Evolutionary conservation across 92 coral and sea anemone species (phyloP).

Genomic region (Siderastrea siderea): DNA sequence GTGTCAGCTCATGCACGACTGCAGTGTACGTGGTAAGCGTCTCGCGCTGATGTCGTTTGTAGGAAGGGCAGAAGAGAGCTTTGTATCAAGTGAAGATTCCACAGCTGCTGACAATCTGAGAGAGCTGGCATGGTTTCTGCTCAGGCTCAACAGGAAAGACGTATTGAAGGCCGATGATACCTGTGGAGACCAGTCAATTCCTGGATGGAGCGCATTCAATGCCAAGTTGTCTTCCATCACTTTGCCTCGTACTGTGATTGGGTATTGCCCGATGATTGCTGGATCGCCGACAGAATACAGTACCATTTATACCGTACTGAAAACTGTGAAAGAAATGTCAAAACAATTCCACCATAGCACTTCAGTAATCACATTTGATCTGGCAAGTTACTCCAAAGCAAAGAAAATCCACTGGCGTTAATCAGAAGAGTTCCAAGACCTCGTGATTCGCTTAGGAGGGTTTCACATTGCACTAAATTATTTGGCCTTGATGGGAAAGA

Average conservation of each 20-base stretch:
- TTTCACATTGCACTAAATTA: slow-evolving; percentile 69
- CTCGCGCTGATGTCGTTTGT: slow-evolving; percentile 43
- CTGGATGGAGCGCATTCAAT: slow-evolving; percentile 78
- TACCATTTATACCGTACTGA: slow-evolving; percentile 70
- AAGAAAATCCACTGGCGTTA: slow-evolving; percentile 69
- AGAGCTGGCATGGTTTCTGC: slow-evolving; percentile 58
- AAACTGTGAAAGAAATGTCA: slow-evolving; percentile 10
- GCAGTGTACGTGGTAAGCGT: slow-evolving; percentile 66
- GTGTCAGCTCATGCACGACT: slow-evolving; percentile 32
- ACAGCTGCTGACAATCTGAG: slow-evolving; percentile 3
- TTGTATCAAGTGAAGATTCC: not conserved
- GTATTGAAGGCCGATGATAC: slow-evolving; percentile 19
- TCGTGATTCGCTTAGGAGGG: slow-evolving; percentile 68
- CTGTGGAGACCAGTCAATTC: slow-evolving; percentile 38
- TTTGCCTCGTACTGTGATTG: slow-evolving; percentile 62
- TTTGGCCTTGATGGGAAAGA: slow-evolving; percentile 69
- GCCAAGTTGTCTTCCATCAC: slow-evolving; percentile 40
- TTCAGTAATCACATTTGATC: slow-evolving; percentile 63
- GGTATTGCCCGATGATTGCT: slow-evolving; percentile 80
- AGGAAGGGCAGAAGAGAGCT: slow-evolving; percentile 28
- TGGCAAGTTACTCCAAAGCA: slow-evolving; percentile 70
- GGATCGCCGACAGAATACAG: slow-evolving; percentile 75
- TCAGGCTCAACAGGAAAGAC: slow-evolving; percentile 29
- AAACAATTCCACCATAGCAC: slow-evolving; percentile 5
- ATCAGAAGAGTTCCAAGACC: slow-evolving; percentile 62